Percentiles rank a stretch among this genome's conserved stretches.
phyloP scores from a whole-genome alignment of 2,888 invertebrate species.

The Schrankia costaestrigalis region DNA sequence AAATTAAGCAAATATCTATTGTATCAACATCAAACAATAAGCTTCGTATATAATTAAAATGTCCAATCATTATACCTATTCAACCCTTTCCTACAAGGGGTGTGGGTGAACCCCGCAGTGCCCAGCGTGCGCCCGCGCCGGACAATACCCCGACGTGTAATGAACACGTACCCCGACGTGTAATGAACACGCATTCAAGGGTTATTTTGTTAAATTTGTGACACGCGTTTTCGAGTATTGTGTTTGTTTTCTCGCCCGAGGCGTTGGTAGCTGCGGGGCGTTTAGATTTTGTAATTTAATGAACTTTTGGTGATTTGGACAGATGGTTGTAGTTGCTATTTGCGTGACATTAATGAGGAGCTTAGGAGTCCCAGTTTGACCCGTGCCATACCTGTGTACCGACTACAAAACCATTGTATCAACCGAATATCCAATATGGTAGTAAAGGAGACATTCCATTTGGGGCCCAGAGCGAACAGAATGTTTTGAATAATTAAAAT shows the following conservation, averaged over 20 bases:
- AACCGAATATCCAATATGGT: too few species aligned
- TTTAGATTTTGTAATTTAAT: conserved; percentile 11
- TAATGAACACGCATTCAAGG: conserved; percentile 57
- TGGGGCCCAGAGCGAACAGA: too few species aligned
- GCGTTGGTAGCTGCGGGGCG: conserved; percentile 35
- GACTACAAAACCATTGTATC: too few species aligned
- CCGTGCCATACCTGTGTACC: too few species aligned
- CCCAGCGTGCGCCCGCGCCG: conserved; percentile 47
- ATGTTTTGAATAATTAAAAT: too few species aligned
- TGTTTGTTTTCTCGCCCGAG: conserved; percentile 48
- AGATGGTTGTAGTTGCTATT: conserved; percentile 5
- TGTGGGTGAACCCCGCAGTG: conserved; percentile 50
- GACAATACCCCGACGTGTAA: conserved; percentile 42
- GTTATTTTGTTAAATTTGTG: conserved; percentile 43
- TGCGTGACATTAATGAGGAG: too few species aligned
- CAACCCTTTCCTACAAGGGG: conserved; percentile 42
- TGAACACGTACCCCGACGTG: conserved; percentile 51
- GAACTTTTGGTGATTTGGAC: conserved; percentile 5
- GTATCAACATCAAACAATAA: conserved; percentile 7
- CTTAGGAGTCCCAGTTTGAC: too few species aligned
- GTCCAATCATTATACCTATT: conserved; percentile 30
- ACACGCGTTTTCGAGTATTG: conserved; percentile 42
- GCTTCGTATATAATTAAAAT: conserved; percentile 31
- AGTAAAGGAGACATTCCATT: too few species aligned
- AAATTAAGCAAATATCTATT: conserved; percentile 8